Conservation (phyloP, 2,797 vertebrate genomes). For the Adrianichthys oophorus region DNA sequence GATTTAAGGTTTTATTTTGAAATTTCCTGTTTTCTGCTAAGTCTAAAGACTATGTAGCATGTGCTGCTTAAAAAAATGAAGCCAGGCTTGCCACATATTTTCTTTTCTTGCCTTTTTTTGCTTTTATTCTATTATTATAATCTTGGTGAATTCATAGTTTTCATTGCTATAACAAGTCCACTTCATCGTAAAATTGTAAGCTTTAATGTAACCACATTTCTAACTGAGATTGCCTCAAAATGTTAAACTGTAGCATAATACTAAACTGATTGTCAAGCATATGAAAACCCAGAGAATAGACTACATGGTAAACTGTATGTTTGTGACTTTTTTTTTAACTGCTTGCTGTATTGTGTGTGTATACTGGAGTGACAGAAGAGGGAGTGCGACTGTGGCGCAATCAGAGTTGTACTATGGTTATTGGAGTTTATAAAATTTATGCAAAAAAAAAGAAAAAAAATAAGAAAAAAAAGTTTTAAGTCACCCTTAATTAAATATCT, state of each 20-base stretch:
- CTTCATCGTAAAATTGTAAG: slow-evolving; percentile 84
- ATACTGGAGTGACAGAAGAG: slow-evolving; percentile 71
- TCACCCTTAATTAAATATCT: slow-evolving; percentile 82
- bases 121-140: slow-evolving; percentile 69
- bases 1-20: slow-evolving; percentile 67
- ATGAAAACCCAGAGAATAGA: slow-evolving; percentile 79
- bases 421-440: slow-evolving; percentile 80
- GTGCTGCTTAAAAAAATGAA: slow-evolving; percentile 72
- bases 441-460: slow-evolving; percentile 64
- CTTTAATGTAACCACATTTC: slow-evolving; percentile 90
- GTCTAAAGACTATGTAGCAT: slow-evolving; percentile 78
- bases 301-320: slow-evolving; percentile 77
- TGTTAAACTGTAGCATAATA: slow-evolving; percentile 86
- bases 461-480: slow-evolving; percentile 58
- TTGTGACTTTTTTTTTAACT: slow-evolving; percentile 76
- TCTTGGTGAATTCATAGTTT: slow-evolving; percentile 60
- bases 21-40: slow-evolving; percentile 67
- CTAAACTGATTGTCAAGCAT: slow-evolving; percentile 83
- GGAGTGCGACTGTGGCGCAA: slow-evolving; percentile 83
- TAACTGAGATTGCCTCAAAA: slow-evolving; percentile 86
- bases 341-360: slow-evolving; percentile 77
- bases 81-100: slow-evolving; percentile 60
- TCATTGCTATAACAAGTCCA: slow-evolving; percentile 68
- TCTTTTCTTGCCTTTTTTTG: slow-evolving; percentile 40
- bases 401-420: slow-evolving; percentile 77